Evolutionary conservation across 2,888 invertebrate species (phyloP), one percentile per base, ranked within the genome.

Genomic region (Andrena fulva): DNA sequence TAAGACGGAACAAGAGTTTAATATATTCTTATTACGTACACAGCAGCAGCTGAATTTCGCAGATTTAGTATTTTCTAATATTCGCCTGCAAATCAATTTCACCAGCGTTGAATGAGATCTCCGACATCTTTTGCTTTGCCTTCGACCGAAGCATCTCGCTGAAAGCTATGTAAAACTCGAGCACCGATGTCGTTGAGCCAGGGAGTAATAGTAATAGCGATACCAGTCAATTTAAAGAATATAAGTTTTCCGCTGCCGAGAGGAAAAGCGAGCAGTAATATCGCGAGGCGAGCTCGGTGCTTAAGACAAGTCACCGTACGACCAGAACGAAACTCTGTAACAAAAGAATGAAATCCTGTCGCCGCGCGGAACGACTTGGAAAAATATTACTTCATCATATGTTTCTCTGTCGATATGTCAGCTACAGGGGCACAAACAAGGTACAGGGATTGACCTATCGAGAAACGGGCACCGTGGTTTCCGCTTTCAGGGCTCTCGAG

Each of bases 381-480:
- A 81, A 87, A 88, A 88, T 88, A 88, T 87, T 87, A 87, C 88
- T 88, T 84, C 88, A 82, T 85, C 88, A 79, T 88, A 86, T 83
- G 85, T 87, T 87, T 86, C 88, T 84, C 87, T 88, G 87, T 87
- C 87, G 88, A 87, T 88, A 87, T 76, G 87, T 87, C 87, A 87
- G 88, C 69, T 77, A 71, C 87, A 87, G 88, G 88, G 33, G 48
- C 48, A 50, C 52, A 27, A 50, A 56, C 73, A 42, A 48, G 54
- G 60, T 79, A 72, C 67, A 72, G 42, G 73, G 62, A 79, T 79
- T 60, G 80, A 72, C 59, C 80, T 79, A 79, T 80, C 79, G 54
- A 35, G 60, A 73, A 79, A 63, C 29, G 27, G 66, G 52, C 62
- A 79, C 80, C 72, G 48, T 80, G 73, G 62, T 79, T 79, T 79